Conservation (phyloP, 2,888 invertebrate genomes). For the Diabrotica balteata region DNA sequence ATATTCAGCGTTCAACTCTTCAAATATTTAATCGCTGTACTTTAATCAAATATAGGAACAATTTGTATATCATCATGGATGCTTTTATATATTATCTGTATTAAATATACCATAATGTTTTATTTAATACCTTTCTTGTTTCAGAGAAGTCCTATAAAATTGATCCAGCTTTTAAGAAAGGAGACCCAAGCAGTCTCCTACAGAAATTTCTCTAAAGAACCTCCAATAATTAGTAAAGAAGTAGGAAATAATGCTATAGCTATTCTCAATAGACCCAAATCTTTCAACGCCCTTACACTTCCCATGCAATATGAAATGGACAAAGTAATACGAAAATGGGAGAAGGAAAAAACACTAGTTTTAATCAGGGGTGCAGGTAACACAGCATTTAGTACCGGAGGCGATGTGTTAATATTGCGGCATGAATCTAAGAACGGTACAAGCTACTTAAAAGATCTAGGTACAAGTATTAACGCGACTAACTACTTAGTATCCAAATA, state of each 20-base stretch:
- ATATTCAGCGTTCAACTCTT: too few relatives aligned
- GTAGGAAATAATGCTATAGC: constrained; percentile 64
- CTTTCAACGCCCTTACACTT: constrained; percentile 77
- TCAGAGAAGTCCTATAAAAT: too few relatives aligned
- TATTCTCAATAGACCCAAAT: constrained; percentile 76
- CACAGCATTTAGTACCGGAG: constrained; percentile 98
- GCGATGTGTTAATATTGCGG: constrained; percentile 80
- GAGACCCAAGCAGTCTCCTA: too few relatives aligned
- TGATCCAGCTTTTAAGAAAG: too few relatives aligned
- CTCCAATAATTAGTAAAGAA: constrained; percentile 1
- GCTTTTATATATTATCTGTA: too few relatives aligned
- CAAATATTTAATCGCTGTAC: too few relatives aligned
- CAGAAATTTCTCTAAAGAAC: constrained; percentile 1
- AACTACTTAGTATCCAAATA: constrained; percentile 85
- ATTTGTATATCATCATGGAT: too few relatives aligned
- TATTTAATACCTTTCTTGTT: too few relatives aligned
- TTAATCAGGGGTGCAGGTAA: constrained; percentile 66
- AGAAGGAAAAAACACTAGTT: constrained; percentile 61
- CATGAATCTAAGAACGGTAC: constrained; percentile 59
- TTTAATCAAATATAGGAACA: too few relatives aligned
- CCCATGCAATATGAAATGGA: constrained; percentile 73
- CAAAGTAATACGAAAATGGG: constrained; percentile 68
- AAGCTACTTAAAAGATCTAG: constrained; percentile 67
- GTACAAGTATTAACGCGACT: constrained; percentile 70
- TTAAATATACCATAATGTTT: too few relatives aligned